A percentile compares a stretch with the other conserved stretches of the same genome.
phyloP scores from a whole-genome alignment of 2,797 vertebrate species.

The Pyrocephalus nanus region DNA sequence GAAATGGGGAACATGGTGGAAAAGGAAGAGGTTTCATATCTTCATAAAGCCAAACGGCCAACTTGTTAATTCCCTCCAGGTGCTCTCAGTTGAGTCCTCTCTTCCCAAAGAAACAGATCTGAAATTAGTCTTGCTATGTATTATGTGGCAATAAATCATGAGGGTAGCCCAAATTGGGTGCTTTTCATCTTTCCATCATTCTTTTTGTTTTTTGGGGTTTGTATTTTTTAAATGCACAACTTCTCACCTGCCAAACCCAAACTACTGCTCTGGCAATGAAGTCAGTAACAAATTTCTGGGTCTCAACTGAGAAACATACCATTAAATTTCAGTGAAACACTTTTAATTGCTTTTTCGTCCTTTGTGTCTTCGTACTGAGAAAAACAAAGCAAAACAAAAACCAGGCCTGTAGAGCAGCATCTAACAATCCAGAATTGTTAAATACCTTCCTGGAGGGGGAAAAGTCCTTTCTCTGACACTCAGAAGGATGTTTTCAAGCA shows the following conservation, averaged over 20 bases:
- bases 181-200: not conserved
- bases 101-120: not conserved
- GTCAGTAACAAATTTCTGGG: not conserved
- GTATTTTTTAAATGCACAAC: not conserved
- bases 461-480: not conserved
- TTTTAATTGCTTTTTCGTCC: not conserved
- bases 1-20: not conserved
- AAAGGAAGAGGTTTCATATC: not conserved
- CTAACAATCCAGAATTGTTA: not conserved
- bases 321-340: not conserved
- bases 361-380: not conserved
- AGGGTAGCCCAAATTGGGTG: not conserved
- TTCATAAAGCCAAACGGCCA: not conserved
- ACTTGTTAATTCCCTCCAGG: not conserved
- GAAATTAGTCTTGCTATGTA: not conserved
- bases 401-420: not conserved
- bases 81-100: not conserved
- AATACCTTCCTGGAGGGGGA: not conserved
- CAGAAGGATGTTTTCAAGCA: not conserved
- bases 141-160: not conserved
- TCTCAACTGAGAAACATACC: not conserved
- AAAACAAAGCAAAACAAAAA: not conserved
- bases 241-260: not conserved
- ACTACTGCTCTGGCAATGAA: not conserved
- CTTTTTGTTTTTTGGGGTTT: not conserved